These are phyloP conservation scores for Toxotes chatareus DNA, from an alignment of 2,113 vertebrate genomes.

Conservation along the genomic window DNA sequence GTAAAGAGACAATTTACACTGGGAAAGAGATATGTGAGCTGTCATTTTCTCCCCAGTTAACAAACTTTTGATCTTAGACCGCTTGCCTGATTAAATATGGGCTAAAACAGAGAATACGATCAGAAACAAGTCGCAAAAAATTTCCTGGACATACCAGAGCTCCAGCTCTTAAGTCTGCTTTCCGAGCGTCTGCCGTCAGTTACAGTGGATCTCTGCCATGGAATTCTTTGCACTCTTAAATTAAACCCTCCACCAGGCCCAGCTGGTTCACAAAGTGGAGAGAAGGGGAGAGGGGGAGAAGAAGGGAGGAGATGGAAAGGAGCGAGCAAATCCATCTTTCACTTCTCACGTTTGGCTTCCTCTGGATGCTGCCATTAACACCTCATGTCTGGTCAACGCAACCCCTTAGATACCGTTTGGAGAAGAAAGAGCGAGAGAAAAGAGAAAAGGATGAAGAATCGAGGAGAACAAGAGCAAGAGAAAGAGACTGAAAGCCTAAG, in stretches of 20 bases:
- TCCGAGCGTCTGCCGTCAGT: slow-evolving; percentile 72
- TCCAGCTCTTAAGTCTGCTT: slow-evolving; percentile 61
- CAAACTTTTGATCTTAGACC: slow-evolving; percentile 36
- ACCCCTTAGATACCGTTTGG: slow-evolving; percentile 31
- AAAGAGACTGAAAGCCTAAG: slow-evolving; percentile 28
- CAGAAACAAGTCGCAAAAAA: slow-evolving; percentile 59
- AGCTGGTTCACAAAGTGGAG: slow-evolving; percentile 70
- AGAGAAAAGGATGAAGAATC: slow-evolving; percentile 11
- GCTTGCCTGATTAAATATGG: slow-evolving; percentile 30
- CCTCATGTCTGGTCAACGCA: slow-evolving; percentile 60
- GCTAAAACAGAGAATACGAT: slow-evolving; percentile 46
- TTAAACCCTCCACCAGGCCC: slow-evolving; percentile 78
- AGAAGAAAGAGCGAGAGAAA: slow-evolving; percentile 34
- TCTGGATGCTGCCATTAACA: slow-evolving; percentile 68
- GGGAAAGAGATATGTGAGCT: slow-evolving; percentile 21
- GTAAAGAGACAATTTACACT: slow-evolving; percentile 5
- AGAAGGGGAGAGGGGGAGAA: slow-evolving; percentile 20
- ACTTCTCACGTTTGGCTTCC: slow-evolving; percentile 68
- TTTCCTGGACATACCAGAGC: slow-evolving; percentile 67
- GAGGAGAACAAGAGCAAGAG: slow-evolving; percentile 22
- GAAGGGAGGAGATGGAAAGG: slow-evolving; percentile 51
- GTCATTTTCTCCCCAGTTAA: slow-evolving; percentile 9
- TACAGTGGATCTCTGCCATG: slow-evolving; percentile 77
- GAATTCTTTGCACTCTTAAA: slow-evolving; percentile 83
- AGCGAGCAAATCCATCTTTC: slow-evolving; percentile 57